These are phyloP conservation scores for Cryptocephalus moraei DNA, from an alignment of 2,888 invertebrate genomes.

Conservation along the genomic window DNA sequence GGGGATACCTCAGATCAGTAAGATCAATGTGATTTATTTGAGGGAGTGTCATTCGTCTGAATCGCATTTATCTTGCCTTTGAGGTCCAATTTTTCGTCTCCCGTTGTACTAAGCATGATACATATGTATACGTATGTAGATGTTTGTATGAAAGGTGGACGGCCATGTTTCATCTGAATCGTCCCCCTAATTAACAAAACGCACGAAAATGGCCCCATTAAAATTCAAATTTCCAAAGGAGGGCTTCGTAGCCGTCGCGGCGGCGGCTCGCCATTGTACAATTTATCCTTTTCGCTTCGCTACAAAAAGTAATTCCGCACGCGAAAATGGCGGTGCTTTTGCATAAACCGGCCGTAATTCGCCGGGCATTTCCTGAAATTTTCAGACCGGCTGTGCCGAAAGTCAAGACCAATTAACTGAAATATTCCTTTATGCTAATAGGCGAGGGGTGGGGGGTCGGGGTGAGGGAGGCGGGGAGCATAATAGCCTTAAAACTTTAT, in stretches of 20 bases:
- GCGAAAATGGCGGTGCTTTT: conserved; percentile 26
- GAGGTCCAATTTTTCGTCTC: too few relatives aligned
- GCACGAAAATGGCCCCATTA: conserved; percentile 15
- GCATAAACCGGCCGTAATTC: conserved; percentile 32
- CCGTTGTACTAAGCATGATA: too few relatives aligned
- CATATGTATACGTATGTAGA: too few relatives aligned
- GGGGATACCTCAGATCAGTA: too few relatives aligned
- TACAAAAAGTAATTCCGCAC: conserved; percentile 24
- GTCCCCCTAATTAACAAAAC: conserved; percentile 14
- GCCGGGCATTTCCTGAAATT: conserved; percentile 28
- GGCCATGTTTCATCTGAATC: conserved; percentile 7
- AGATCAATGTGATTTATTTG: too few relatives aligned
- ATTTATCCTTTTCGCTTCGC: conserved; percentile 22
- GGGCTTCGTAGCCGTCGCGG: conserved; percentile 1
- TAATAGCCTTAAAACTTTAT: conserved; percentile 40
- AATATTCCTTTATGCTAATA: conserved; percentile 41
- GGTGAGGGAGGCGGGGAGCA: conserved; percentile 17
- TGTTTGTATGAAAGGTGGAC: too few relatives aligned
- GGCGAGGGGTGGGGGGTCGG: conserved; percentile 12
- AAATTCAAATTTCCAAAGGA: conserved; percentile 14
- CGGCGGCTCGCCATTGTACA: conserved; percentile 11
- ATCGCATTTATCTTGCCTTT: too few relatives aligned
- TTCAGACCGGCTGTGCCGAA: conserved; percentile 24
- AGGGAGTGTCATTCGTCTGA: too few relatives aligned
- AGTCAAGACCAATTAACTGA: conserved; percentile 37